Evolutionary conservation across 2,888 invertebrate species (phyloP).

Genomic region (Volucella bombylans): DNA sequence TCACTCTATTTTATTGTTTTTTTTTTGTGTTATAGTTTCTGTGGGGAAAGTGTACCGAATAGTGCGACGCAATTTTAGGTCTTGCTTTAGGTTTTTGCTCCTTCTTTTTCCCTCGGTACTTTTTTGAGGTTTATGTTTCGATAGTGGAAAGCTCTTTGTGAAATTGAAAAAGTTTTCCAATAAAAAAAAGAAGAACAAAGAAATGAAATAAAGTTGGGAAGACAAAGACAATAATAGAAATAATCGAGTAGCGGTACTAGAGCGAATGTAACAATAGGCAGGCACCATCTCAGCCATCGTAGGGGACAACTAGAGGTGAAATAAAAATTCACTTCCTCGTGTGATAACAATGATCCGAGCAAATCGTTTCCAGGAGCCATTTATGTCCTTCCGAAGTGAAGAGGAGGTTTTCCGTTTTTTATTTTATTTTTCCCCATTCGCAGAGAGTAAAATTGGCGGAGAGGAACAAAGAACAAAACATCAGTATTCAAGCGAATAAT

Average conservation of each 20-base stretch:
- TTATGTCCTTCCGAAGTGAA: slow-evolving; percentile 12
- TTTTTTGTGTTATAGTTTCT: slow-evolving; percentile 42
- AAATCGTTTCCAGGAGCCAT: slow-evolving; percentile 40
- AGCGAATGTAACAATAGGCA: slow-evolving; percentile 22
- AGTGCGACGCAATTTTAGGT: slow-evolving; percentile 46
- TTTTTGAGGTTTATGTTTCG: slow-evolving; percentile 18
- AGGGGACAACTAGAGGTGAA: slow-evolving; percentile 32
- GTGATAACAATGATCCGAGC: slow-evolving; percentile 47
- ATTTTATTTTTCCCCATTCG: not conserved
- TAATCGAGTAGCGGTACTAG: slow-evolving; percentile 16
- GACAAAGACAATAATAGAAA: slow-evolving; percentile 23
- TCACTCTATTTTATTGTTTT: slow-evolving; percentile 15
- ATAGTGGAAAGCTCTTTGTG: slow-evolving; percentile 55
- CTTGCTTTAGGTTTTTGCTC: not conserved
- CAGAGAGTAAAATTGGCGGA: not conserved
- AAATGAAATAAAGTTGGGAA: not conserved
- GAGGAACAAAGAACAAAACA: slow-evolving; percentile 4
- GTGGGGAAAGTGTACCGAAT: slow-evolving; percentile 10
- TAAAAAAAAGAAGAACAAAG: slow-evolving; percentile 25
- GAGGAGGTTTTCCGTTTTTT: slow-evolving; percentile 4
- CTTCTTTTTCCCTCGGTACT: slow-evolving; percentile 2
- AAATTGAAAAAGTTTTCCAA: slow-evolving; percentile 67
- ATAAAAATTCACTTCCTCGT: slow-evolving; percentile 28
- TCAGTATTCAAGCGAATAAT: slow-evolving; percentile 41
- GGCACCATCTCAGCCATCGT: not conserved